Percentiles rank a stretch among this genome's conserved stretches.
phyloP scores from a whole-genome alignment of 2,113 vertebrate genomes.

The Triplophysa siluroides region DNA sequence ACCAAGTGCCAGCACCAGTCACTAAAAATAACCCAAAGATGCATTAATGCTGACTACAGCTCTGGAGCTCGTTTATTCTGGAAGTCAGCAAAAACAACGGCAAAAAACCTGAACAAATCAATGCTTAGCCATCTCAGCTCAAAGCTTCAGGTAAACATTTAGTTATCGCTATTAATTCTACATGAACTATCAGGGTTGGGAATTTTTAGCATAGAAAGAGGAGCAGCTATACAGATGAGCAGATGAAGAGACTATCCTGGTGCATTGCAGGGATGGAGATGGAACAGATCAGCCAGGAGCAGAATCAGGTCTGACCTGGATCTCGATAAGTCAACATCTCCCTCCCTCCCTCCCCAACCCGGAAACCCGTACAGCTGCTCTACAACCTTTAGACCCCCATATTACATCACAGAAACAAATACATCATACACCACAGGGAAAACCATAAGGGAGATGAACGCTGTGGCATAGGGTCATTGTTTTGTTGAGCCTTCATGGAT shows the following conservation, averaged over 20 bases:
- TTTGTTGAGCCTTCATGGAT: too few species aligned
- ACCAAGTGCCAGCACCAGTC: slow-evolving; percentile 33
- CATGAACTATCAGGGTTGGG: background rate
- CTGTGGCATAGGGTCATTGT: slow-evolving; percentile 29
- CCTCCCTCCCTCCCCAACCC: slow-evolving; percentile 52
- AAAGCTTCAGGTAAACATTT: background rate
- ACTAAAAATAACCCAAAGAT: slow-evolving; percentile 42
- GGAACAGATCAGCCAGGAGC: slow-evolving; percentile 45
- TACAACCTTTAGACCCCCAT: slow-evolving; percentile 54
- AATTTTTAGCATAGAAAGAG: slow-evolving; percentile 20
- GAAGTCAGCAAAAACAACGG: slow-evolving; percentile 29
- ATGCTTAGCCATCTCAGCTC: slow-evolving; percentile 17
- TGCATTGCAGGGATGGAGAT: slow-evolving; percentile 62
- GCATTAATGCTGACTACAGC: slow-evolving; percentile 5
- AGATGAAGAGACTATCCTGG: slow-evolving; percentile 47
- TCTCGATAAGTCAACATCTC: slow-evolving; percentile 58
- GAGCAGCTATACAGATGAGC: slow-evolving; percentile 53
- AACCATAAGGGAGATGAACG: slow-evolving; percentile 51
- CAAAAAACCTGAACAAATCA: slow-evolving; percentile 19
- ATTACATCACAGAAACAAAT: slow-evolving; percentile 53
- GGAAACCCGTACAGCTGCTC: slow-evolving; percentile 29
- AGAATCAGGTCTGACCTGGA: slow-evolving; percentile 48
- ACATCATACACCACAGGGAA: slow-evolving; percentile 52
- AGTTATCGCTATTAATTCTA: slow-evolving; percentile 21
- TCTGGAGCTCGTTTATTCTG: background rate